These are phyloP conservation scores for Tapirus indicus DNA, from an alignment of 2,797 vertebrate genomes.

Conservation along the genomic window DNA sequence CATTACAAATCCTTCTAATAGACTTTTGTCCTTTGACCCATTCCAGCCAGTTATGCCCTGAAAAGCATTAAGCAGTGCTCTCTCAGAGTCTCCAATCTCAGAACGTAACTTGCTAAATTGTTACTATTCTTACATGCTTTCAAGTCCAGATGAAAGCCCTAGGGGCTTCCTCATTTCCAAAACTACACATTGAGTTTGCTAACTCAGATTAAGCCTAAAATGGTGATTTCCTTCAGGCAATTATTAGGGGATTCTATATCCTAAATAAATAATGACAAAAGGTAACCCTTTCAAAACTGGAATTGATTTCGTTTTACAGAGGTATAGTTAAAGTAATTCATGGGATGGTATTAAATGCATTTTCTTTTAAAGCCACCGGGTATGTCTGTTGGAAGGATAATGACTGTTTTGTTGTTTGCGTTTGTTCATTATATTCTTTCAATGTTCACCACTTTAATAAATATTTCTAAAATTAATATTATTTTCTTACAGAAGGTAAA, in stretches of 20 bases:
- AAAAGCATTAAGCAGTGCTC: background rate
- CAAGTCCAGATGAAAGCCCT: background rate
- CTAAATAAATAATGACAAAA: conserved; percentile 33
- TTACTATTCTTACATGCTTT: background rate
- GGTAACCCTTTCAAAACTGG: background rate
- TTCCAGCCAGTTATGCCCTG: background rate
- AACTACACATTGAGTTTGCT: background rate
- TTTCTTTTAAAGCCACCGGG: background rate
- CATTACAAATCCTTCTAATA: background rate
- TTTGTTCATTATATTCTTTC: background rate
- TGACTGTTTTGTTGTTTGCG: background rate
- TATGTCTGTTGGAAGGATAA: background rate
- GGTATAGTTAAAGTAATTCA: background rate
- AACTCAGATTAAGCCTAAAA: background rate
- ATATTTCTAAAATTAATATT: background rate
- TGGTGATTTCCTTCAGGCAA: background rate
- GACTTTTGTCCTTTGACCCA: background rate
- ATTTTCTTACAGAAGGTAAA: background rate
- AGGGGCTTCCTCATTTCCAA: background rate
- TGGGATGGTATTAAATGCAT: background rate
- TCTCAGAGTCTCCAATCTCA: background rate
- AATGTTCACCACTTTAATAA: background rate
- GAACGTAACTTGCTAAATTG: background rate
- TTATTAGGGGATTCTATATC: background rate
- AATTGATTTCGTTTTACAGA: background rate